phyloP scores from a whole-genome alignment of 2,888 invertebrate species.

The Rhogogaster chlorosoma region DNA sequence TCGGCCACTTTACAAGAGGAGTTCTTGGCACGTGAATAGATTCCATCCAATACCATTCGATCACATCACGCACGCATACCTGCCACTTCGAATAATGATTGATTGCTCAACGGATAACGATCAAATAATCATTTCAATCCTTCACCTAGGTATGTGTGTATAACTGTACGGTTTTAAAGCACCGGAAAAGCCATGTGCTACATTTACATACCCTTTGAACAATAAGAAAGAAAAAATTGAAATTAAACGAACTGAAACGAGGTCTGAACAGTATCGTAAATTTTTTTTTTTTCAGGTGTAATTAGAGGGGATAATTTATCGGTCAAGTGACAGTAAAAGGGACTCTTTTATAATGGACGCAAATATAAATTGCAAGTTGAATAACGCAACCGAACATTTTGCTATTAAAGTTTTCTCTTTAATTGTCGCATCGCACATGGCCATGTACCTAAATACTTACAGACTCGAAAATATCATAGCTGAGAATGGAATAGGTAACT shows the following conservation, averaged over 20 bases:
- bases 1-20: slow-evolving; percentile 20
- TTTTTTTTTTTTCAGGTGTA: not conserved
- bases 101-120: slow-evolving; percentile 50
- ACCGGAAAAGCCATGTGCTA: slow-evolving; percentile 24
- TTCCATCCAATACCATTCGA: slow-evolving; percentile 35
- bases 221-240: not conserved
- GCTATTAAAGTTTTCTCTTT: slow-evolving; percentile 19
- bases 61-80: slow-evolving; percentile 47
- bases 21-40: slow-evolving; percentile 44
- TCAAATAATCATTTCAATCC: slow-evolving; percentile 46
- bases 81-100: slow-evolving; percentile 47
- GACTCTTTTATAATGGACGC: not conserved
- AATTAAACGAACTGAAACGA: not conserved
- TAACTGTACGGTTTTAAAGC: slow-evolving; percentile 39
- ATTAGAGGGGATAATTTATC: not conserved
- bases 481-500: not conserved
- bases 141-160: not conserved
- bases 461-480: not conserved
- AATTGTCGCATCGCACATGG: not conserved
- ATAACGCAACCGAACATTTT: slow-evolving; percentile 11
- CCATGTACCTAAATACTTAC: not conserved
- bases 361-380: not conserved
- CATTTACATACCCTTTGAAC: not conserved
- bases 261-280: not conserved
- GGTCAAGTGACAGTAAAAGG: slow-evolving; percentile 3